Percentiles rank a stretch among this genome's conserved stretches.
phyloP scores from a whole-genome alignment of 1,140 invertebrate genomes.

The Philopotamus ludificatus region DNA sequence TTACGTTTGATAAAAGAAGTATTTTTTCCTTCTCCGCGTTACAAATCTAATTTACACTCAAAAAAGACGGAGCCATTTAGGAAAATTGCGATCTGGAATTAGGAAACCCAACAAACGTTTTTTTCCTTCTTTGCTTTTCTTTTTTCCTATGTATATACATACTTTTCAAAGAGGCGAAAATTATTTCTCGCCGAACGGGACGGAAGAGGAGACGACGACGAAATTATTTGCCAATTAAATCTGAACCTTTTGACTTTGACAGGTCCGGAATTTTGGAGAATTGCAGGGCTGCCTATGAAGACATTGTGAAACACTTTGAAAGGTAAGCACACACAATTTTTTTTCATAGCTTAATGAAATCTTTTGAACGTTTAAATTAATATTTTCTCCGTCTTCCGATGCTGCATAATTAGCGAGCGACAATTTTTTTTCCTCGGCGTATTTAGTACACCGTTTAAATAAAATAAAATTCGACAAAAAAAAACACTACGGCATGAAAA shows the following conservation, averaged over 20 bases:
- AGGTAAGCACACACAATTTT: constrained; percentile 70
- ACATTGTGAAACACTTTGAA: constrained; percentile 90
- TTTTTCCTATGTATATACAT: too few relatives aligned
- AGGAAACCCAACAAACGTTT: constrained; percentile 32
- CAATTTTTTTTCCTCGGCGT: not conserved
- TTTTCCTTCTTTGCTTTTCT: constrained; percentile 46
- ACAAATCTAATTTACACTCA: constrained; percentile 43
- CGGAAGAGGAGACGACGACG: constrained; percentile 16
- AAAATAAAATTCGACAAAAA: not conserved
- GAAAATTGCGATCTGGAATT: constrained; percentile 41
- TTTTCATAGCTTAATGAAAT: constrained; percentile 23
- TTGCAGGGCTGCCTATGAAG: constrained; percentile 88
- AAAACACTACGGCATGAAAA: constrained; percentile 9
- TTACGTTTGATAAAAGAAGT: constrained; percentile 42
- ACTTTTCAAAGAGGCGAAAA: constrained; percentile 12
- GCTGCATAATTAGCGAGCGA: not conserved
- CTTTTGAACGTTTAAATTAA: constrained; percentile 19
- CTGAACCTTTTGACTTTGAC: constrained; percentile 49
- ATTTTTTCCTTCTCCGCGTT: constrained; percentile 35
- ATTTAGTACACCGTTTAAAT: not conserved
- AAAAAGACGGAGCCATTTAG: constrained; percentile 39
- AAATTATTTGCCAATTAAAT: constrained; percentile 42
- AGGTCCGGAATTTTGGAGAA: constrained; percentile 92
- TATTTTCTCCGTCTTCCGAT: not conserved
- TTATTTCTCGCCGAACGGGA: constrained; percentile 15